Conservation (phyloP, 2,113 vertebrate species). For the Zosterops japonicus region DNA sequence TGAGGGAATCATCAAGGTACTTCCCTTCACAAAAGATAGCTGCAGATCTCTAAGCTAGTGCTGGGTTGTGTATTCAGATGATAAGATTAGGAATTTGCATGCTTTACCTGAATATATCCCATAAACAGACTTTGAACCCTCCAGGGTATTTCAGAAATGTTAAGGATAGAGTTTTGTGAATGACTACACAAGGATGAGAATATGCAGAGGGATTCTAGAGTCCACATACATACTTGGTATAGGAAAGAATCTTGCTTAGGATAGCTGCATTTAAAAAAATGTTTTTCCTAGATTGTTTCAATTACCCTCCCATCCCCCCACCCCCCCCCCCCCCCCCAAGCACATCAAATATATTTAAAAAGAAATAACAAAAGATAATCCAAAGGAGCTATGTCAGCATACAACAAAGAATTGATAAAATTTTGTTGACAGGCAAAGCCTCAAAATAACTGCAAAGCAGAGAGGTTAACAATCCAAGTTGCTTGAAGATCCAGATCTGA, state of each 20-base stretch:
- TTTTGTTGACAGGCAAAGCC: not conserved
- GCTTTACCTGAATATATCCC: not conserved
- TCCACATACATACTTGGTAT: not conserved
- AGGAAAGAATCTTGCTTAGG: not conserved
- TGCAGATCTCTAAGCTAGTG: not conserved
- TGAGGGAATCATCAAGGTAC: not conserved
- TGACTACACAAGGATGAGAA: not conserved
- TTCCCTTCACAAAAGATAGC: not conserved
- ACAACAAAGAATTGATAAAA: not conserved
- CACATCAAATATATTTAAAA: not conserved
- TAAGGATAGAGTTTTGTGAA: not conserved
- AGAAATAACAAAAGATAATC: not conserved
- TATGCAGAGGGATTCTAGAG: not conserved
- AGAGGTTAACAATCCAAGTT: not conserved
- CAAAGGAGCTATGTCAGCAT: not conserved
- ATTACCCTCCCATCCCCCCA: accelerated
- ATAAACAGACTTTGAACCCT: not conserved
- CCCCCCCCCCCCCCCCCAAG: accelerated
- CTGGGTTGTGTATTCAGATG: not conserved
- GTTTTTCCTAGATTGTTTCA: not conserved
- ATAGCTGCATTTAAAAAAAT: not conserved
- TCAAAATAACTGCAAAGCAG: not conserved
- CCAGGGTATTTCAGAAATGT: not conserved
- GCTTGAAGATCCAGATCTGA: not conserved
- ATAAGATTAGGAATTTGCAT: not conserved